phyloP scores from a whole-genome alignment of 1,140 invertebrate genomes.

The Cherax destructor region DNA sequence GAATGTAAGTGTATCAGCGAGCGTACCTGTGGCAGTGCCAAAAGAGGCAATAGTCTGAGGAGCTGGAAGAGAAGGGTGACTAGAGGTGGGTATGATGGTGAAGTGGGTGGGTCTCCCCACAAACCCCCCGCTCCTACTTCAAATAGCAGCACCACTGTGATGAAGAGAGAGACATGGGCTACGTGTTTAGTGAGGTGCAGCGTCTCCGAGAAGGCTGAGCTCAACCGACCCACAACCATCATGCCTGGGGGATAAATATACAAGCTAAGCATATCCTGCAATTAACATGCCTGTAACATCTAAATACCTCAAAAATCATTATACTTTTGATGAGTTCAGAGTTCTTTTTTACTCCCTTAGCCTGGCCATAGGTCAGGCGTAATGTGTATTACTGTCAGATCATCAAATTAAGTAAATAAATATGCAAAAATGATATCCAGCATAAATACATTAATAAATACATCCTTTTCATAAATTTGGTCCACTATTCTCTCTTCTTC shows the following conservation, averaged over 20 bases:
- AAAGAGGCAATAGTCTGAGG: conserved; percentile 44
- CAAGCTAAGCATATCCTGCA: background rate
- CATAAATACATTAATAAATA: too few species aligned
- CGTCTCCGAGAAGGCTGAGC: conserved; percentile 57
- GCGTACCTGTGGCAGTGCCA: conserved; percentile 55
- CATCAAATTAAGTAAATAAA: background rate
- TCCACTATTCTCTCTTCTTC: too few species aligned
- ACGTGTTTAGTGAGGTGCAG: conserved; percentile 60
- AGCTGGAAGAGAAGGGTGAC: conserved; percentile 59
- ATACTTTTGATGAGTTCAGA: background rate
- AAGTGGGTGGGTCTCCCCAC: conserved; percentile 53
- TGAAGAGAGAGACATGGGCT: conserved; percentile 59
- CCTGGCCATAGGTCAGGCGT: too few species aligned
- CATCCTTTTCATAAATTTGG: too few species aligned
- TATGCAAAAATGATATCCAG: background rate
- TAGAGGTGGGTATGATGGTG: conserved; percentile 57
- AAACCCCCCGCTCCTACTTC: conserved; percentile 51
- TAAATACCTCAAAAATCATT: background rate
- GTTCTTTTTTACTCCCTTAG: background rate
- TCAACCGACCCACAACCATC: conserved; percentile 61
- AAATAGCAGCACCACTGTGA: conserved; percentile 53
- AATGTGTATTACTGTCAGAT: background rate
- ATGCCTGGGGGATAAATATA: conserved; percentile 41
- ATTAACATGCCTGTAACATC: background rate
- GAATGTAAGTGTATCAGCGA: background rate